A percentile compares a stretch with the other conserved stretches of the same genome.
Conservation (phyloP, 2,113 vertebrate genomes). For the Pollachius pollachius region DNA sequence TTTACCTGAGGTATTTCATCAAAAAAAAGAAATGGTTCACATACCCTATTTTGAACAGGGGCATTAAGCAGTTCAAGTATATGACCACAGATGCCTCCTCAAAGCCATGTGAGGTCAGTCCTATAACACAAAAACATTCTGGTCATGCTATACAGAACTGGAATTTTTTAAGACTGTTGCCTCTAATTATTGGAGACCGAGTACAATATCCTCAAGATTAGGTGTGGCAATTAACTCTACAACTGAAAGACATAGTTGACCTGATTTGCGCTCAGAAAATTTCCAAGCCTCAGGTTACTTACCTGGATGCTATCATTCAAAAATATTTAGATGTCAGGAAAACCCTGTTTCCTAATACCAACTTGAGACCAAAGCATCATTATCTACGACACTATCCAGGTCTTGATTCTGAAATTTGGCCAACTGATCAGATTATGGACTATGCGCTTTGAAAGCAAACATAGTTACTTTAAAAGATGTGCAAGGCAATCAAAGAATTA, state of each 20-base stretch:
- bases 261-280: slow-evolving; percentile 29
- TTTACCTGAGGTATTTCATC: slow-evolving; percentile 40
- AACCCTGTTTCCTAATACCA: slow-evolving; percentile 15
- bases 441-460: slow-evolving; percentile 43
- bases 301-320: slow-evolving; percentile 24
- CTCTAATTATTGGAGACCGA: slow-evolving; percentile 35
- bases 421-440: slow-evolving; percentile 27
- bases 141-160: slow-evolving; percentile 49
- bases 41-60: slow-evolving; percentile 24
- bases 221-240: slow-evolving; percentile 29
- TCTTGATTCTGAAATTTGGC: slow-evolving; percentile 18
- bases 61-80: slow-evolving; percentile 43
- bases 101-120: slow-evolving; percentile 40
- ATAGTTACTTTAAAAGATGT: slow-evolving; percentile 37
- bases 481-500: slow-evolving; percentile 40
- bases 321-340: slow-evolving; percentile 27
- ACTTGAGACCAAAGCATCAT: slow-evolving; percentile 31
- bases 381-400: slow-evolving; percentile 22
- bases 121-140: slow-evolving; percentile 17
- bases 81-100: slow-evolving; percentile 31
- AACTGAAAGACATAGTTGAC: slow-evolving; percentile 34
- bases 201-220: slow-evolving; percentile 16
- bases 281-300: slow-evolving; percentile 18
- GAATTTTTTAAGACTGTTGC: slow-evolving; percentile 41
- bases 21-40: slow-evolving; percentile 41